A percentile compares a stretch with the other conserved stretches of the same genome.
These are phyloP conservation scores for Euleptes europaea DNA, from an alignment of 2,113 vertebrate species.

Conservation along the genomic window DNA sequence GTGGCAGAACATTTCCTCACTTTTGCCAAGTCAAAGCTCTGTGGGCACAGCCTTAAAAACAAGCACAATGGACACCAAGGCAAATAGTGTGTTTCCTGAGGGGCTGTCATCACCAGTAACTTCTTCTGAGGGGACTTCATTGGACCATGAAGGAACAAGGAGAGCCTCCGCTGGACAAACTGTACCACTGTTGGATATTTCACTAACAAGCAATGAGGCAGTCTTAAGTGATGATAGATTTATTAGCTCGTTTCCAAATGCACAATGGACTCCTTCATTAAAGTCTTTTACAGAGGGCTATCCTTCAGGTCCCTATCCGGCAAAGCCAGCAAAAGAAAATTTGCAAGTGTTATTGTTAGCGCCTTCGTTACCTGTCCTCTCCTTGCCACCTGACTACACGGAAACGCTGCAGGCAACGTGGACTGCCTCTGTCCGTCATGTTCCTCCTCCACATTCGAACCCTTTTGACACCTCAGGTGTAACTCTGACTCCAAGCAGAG, in stretches of 20 bases:
- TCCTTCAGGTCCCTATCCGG: constrained; percentile 40
- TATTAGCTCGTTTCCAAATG: constrained; percentile 71
- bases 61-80: constrained; percentile 63
- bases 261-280: constrained; percentile 61
- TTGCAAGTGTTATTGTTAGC: constrained; percentile 43
- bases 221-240: constrained; percentile 61
- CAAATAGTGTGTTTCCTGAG: constrained; percentile 47
- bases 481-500: constrained; percentile 49
- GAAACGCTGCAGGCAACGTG: constrained; percentile 45
- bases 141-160: constrained; percentile 44
- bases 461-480: constrained; percentile 43
- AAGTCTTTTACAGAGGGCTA: constrained; percentile 44
- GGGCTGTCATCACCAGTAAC: constrained; percentile 44
- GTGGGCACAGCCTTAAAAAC: constrained; percentile 73
- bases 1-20: constrained; percentile 63
- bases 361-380: constrained; percentile 51
- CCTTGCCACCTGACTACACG: constrained; percentile 27
- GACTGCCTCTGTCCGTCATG: background rate
- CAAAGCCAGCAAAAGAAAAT: constrained; percentile 44
- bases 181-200: background rate
- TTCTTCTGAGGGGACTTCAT: constrained; percentile 56
- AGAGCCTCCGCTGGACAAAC: constrained; percentile 45
- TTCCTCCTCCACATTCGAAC: background rate
- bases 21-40: constrained; percentile 57
- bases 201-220: constrained; percentile 61